Base-by-base conservation (phyloP, 2,113 vertebrate species). In the Phrynosoma blainvillii region DNA sequence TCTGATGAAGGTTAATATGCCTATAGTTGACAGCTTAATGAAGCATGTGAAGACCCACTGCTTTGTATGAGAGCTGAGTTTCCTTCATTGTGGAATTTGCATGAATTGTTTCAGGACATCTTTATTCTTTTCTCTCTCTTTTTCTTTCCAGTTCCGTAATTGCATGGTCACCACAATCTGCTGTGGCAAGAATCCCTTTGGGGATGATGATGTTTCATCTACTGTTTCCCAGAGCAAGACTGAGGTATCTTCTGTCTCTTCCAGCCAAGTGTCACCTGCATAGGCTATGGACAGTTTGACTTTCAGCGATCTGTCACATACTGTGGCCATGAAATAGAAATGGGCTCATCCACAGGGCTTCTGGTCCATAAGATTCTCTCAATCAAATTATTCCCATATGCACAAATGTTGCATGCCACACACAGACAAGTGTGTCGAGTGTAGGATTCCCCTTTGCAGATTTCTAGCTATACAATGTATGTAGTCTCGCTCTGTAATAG, bases 111-210 rank as follows among this genome's bases (percentile, higher is more conserved):
- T 74, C n/a, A 88, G n/a, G 0, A 0, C 65, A 27, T 66, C 86
- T 90, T 18, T 10, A 0, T 18, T 85, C 16, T 71, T 62, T 71
- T 71, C 68, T 30, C 42, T 56, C 90, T 85, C 0, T 70, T 87
- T 88, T 83, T 86, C 21, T 27, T 92, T 89, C 91, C 94, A 98
- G 97, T 98, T 98, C 95, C 95, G 97, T 94, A 98, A 97, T 78
- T 97, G 98, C 95, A 98, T 98, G 97, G 93, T 98, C 89, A 95
- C 92, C 88, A 96, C 97, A 0, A 92, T 98, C 94, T 98, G 98
- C 97, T 97, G 97, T 0, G 96, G 97, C 87, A 97, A 97, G 96
- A 96, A 96, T 86, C 95, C 95, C 40, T 93, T 96, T 95, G 96
- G 97, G 90, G 92, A 97, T 1, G 97, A 98, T 18, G 97, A 98